phyloP scores from a whole-genome alignment of 2,113 vertebrate genomes.

The Calyptommatus sinebrachiatus region DNA sequence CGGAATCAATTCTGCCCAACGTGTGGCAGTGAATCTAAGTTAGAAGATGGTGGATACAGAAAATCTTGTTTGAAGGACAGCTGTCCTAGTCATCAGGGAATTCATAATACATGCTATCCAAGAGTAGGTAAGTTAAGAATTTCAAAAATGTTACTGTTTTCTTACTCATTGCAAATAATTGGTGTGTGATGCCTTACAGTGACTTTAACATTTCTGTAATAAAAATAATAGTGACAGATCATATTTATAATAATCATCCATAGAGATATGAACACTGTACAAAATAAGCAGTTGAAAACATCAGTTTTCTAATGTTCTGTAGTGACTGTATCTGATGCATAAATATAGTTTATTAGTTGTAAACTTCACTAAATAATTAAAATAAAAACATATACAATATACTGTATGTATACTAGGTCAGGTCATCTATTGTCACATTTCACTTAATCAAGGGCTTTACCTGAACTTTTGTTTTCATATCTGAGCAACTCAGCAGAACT shows the following conservation, averaged over 20 bases:
- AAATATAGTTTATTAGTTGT: background rate
- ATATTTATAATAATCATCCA: background rate
- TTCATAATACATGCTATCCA: slow-evolving; percentile 93
- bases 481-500: background rate
- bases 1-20: slow-evolving; percentile 89
- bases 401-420: background rate
- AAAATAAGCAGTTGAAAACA: no score
- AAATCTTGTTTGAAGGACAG: slow-evolving; percentile 81
- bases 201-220: background rate
- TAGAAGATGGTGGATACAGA: slow-evolving; percentile 88
- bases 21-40: slow-evolving; percentile 80
- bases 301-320: no score
- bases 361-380: background rate
- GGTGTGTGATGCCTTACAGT: background rate
- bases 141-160: background rate
- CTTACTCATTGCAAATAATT: background rate
- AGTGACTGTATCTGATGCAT: no score
- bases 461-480: background rate
- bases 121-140: slow-evolving; percentile 82
- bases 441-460: background rate
- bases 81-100: slow-evolving; percentile 83
- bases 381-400: background rate
- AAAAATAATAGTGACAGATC: background rate
- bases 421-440: background rate
- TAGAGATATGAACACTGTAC: no score